A percentile compares a stretch with the other conserved stretches of the same genome.
Conservation (phyloP, 2,797 vertebrate genomes). For the Chromis chromis region DNA sequence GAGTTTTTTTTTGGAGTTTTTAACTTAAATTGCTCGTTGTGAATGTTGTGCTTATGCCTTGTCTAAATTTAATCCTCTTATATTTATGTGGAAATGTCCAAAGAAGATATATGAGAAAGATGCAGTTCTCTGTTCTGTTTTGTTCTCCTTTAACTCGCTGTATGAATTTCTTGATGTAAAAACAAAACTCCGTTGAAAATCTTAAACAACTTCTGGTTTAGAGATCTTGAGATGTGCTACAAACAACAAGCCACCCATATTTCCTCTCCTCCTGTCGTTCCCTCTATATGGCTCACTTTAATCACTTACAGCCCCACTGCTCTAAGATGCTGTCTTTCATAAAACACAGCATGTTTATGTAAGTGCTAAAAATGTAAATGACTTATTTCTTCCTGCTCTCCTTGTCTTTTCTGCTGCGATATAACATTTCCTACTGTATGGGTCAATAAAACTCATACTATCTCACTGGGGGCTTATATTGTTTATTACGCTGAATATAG, state of each 20-base stretch:
- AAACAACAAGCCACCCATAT: slow-evolving; percentile 56
- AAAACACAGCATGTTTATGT: slow-evolving; percentile 39
- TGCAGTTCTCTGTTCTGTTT: not conserved
- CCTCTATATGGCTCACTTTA: slow-evolving; percentile 48
- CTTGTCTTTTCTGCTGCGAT: slow-evolving; percentile 18
- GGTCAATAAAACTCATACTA: slow-evolving; percentile 38
- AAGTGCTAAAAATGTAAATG: slow-evolving; percentile 49
- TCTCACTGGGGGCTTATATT: slow-evolving; percentile 10
- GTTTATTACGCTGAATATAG: slow-evolving; percentile 30
- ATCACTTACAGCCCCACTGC: slow-evolving; percentile 43
- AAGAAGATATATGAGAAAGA: not conserved
- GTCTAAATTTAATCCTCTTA: not conserved
- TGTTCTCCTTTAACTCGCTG: not conserved
- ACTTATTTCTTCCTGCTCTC: slow-evolving; percentile 18
- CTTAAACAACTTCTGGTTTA: slow-evolving; percentile 73
- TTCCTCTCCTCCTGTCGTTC: slow-evolving; percentile 50
- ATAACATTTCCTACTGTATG: slow-evolving; percentile 18
- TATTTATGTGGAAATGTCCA: not conserved
- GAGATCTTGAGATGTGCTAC: slow-evolving; percentile 52
- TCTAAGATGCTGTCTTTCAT: slow-evolving; percentile 33
- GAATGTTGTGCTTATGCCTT: not conserved
- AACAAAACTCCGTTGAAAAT: slow-evolving; percentile 53
- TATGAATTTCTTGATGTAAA: slow-evolving; percentile 26
- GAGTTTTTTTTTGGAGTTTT: not conserved
- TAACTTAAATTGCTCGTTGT: slow-evolving; percentile 7